Conservation (phyloP, 2,888 invertebrate species). For the Tanaodytes sp. region DNA sequence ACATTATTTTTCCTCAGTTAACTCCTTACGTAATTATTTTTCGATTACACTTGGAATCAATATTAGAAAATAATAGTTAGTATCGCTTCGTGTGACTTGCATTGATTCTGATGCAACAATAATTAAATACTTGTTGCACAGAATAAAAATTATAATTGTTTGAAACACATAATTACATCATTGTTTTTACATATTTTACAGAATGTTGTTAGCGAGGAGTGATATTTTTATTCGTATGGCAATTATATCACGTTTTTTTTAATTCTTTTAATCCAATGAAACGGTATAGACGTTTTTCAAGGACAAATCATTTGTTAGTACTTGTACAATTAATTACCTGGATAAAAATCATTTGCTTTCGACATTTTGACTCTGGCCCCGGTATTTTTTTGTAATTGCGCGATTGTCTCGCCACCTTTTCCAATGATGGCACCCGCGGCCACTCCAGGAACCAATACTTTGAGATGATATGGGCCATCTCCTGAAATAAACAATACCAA, state of each 20-base stretch:
- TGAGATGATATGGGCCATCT: constrained; percentile 95
- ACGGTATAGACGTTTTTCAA: too few species aligned
- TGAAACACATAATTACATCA: too few species aligned
- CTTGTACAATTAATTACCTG: too few species aligned
- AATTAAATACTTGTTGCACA: constrained; percentile 50
- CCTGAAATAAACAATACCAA: constrained; percentile 76
- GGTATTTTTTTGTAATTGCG: constrained; percentile 97
- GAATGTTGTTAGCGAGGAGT: too few species aligned
- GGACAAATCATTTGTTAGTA: too few species aligned
- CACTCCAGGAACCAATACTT: constrained; percentile 95
- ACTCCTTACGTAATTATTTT: constrained; percentile 40
- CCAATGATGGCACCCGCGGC: constrained; percentile 99
- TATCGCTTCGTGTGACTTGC: constrained; percentile 17
- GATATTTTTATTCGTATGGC: too few species aligned
- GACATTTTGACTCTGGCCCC: constrained; percentile 99
- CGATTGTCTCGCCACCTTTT: constrained; percentile 99
- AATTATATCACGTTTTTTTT: too few species aligned
- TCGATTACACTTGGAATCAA: constrained; percentile 34
- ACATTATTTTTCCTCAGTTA: constrained; percentile 19
- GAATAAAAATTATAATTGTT: constrained; percentile 47
- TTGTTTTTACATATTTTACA: too few species aligned
- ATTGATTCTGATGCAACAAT: constrained; percentile 45
- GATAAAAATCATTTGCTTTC: constrained; percentile 98
- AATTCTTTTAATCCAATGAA: too few species aligned
- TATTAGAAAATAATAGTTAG: constrained; percentile 28